These are phyloP conservation scores for Cichlasoma orientale DNA, from an alignment of 2,797 vertebrate species.

Conservation along the genomic window DNA sequence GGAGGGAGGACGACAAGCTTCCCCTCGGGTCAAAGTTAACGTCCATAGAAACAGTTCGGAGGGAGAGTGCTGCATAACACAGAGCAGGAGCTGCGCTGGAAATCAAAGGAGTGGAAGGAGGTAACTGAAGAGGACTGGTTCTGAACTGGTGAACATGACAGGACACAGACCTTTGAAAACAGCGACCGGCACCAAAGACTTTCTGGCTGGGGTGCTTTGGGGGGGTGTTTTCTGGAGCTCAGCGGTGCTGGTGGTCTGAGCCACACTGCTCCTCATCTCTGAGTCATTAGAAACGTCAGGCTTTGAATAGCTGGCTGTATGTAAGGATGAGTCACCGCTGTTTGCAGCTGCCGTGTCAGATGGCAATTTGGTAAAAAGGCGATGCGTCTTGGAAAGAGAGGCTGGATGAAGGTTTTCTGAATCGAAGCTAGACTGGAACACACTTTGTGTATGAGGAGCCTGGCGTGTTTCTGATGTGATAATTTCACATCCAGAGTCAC, in stretches of 20 bases:
- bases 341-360: constrained; percentile 33
- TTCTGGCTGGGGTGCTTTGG: constrained; percentile 72
- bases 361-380: constrained; percentile 11
- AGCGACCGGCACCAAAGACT: constrained; percentile 80
- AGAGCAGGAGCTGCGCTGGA: constrained; percentile 65
- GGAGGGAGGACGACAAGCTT: constrained; percentile 65
- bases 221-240: constrained; percentile 59
- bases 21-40: constrained; percentile 54
- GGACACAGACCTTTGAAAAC: constrained; percentile 82
- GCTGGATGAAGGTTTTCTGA: constrained; percentile 13
- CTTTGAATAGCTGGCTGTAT: constrained; percentile 35
- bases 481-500: not conserved
- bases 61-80: constrained; percentile 69
- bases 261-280: constrained; percentile 47
- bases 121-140: constrained; percentile 69
- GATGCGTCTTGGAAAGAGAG: constrained; percentile 16
- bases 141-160: constrained; percentile 62
- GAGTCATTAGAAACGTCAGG: constrained; percentile 57
- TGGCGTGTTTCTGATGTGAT: not conserved
- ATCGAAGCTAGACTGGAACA: not conserved
- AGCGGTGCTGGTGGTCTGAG: constrained; percentile 41
- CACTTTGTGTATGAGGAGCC: not conserved
- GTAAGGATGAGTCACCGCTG: constrained; percentile 43
- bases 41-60: constrained; percentile 47
- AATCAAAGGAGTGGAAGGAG: constrained; percentile 72